Evolutionary conservation across 2,113 vertebrate species (phyloP).

Genomic region (Hippopotamus amphibius): DNA sequence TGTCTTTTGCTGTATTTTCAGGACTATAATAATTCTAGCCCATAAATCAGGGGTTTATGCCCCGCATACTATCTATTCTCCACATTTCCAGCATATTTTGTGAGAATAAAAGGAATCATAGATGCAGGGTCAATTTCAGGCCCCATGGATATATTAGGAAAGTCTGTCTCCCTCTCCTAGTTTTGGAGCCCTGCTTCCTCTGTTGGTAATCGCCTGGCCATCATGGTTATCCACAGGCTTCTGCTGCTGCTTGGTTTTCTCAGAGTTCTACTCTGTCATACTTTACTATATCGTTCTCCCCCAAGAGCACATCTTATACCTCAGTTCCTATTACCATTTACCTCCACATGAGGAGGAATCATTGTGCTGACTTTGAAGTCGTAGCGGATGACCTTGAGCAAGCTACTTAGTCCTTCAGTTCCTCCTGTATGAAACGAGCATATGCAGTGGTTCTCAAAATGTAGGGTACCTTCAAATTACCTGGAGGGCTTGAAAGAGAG

Average conservation of each 20-base stretch:
- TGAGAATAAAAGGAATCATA: neutral
- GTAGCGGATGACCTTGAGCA: neutral
- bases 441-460: neutral
- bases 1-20: constrained; percentile 35
- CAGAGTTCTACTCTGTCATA: neutral
- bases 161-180: neutral
- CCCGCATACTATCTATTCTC: neutral
- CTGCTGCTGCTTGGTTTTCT: neutral
- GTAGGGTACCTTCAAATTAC: neutral
- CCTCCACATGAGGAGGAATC: neutral
- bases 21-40: neutral
- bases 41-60: neutral
- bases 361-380: neutral
- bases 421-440: neutral
- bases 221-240: neutral
- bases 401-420: neutral
- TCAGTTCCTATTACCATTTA: neutral
- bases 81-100: neutral
- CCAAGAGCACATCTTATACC: neutral
- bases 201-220: neutral
- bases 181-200: neutral
- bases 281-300: neutral
- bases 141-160: neutral
- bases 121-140: neutral
- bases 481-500: neutral